Percentiles rank a stretch among this genome's conserved stretches.
These are phyloP conservation scores for Hypomecis punctinalis DNA, from an alignment of 2,888 invertebrate genomes.

Conservation along the genomic window DNA sequence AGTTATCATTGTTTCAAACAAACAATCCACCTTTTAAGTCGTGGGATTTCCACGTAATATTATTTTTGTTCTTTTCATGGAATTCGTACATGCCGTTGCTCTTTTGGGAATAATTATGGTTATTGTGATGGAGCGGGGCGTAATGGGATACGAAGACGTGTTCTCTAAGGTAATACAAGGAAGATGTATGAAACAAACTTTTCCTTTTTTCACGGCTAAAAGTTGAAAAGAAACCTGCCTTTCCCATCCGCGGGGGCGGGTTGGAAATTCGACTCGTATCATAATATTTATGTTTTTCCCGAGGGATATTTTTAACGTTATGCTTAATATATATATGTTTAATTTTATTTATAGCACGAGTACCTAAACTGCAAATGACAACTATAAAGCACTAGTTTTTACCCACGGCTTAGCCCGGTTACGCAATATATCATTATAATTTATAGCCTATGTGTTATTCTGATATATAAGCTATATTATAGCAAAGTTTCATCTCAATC, in stretches of 20 bases:
- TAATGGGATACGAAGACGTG: conserved; percentile 23
- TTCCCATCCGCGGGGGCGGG: conserved; percentile 1
- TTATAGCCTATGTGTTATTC: no score
- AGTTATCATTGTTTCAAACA: conserved; percentile 41
- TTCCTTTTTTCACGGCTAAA: conserved; percentile 8
- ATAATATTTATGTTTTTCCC: not conserved
- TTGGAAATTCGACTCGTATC: not conserved
- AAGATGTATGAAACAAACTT: conserved; percentile 9
- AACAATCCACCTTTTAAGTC: conserved; percentile 43
- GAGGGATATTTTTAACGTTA: not conserved
- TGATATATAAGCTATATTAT: no score
- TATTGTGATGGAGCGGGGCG: conserved; percentile 16
- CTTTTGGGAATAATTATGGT: conserved; percentile 28
- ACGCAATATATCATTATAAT: no score
- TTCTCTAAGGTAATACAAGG: conserved; percentile 11
- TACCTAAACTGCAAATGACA: no score
- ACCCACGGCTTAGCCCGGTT: no score
- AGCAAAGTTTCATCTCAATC: no score
- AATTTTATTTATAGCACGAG: not conserved
- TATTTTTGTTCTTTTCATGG: conserved; percentile 39
- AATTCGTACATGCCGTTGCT: conserved; percentile 30
- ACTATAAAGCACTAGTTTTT: no score
- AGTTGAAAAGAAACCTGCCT: conserved; percentile 4
- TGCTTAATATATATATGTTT: not conserved
- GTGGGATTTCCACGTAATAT: conserved; percentile 44